Percentiles rank a stretch among this genome's conserved stretches.
Conservation (phyloP, 92 coral and sea anemone genomes). For the Phenganax marumi region DNA sequence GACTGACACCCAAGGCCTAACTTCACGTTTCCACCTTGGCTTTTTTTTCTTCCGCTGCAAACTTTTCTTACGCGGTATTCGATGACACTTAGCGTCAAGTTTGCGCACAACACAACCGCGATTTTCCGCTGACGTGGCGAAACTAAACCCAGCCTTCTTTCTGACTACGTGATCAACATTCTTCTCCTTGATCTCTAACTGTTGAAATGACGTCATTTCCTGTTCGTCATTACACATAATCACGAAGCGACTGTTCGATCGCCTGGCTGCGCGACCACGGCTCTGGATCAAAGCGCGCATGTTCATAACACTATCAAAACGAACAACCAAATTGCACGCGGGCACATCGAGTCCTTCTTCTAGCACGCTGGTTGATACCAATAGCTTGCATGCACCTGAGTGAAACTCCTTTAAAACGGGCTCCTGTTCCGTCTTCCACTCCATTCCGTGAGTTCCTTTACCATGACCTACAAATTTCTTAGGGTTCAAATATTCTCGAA, state of each 20-base stretch:
- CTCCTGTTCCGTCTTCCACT: conserved; percentile 90
- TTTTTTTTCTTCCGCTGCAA: neutral
- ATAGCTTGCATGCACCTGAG: conserved; percentile 78
- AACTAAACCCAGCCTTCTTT: conserved; percentile 24
- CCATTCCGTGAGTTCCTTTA: conserved; percentile 88
- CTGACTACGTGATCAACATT: conserved; percentile 78
- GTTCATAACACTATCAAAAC: conserved; percentile 79
- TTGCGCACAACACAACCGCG: conserved; percentile 68
- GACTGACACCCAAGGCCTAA: conserved; percentile 5
- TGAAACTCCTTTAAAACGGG: conserved; percentile 76
- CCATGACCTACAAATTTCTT: conserved; percentile 88
- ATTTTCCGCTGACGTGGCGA: conserved; percentile 41
- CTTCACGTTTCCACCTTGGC: neutral
- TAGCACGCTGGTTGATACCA: conserved; percentile 81
- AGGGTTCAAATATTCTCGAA: conserved; percentile 65
- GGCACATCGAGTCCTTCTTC: conserved; percentile 99
- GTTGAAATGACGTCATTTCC: conserved; percentile 55
- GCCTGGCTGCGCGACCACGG: conserved; percentile 91
- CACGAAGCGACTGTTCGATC: conserved; percentile 77
- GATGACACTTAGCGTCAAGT: conserved; percentile 30
- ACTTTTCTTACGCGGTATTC: neutral
- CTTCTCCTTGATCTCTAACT: conserved; percentile 63
- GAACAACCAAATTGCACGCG: conserved; percentile 84
- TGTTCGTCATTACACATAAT: conserved; percentile 71
- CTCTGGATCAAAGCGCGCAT: conserved; percentile 86